Conservation (phyloP, 2,797 vertebrate genomes). For the Artibeus lituratus region DNA sequence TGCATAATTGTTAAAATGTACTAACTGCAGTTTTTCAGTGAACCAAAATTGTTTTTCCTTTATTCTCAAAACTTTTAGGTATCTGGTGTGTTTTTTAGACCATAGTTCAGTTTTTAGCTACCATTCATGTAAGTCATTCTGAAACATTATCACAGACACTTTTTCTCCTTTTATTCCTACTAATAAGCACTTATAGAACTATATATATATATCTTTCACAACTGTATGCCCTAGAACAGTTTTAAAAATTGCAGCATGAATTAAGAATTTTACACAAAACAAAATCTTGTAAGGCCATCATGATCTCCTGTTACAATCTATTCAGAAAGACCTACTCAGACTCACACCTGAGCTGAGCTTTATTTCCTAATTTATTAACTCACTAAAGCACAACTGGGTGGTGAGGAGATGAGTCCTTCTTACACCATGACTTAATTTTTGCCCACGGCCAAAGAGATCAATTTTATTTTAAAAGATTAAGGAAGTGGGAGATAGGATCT, state of each 20-base stretch:
- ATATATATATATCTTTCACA: neutral
- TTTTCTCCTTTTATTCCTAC: neutral
- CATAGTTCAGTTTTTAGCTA: neutral
- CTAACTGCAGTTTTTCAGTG: neutral
- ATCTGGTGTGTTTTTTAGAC: neutral
- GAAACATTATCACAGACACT: neutral
- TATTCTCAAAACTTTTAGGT: neutral
- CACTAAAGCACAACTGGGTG: neutral
- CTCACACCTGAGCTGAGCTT: neutral
- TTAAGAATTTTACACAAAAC: neutral
- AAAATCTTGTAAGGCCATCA: neutral
- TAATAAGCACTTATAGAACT: neutral
- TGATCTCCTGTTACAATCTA: neutral
- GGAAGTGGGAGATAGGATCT: neutral
- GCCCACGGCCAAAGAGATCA: neutral
- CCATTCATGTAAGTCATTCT: neutral
- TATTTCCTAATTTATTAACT: neutral
- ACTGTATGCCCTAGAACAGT: neutral
- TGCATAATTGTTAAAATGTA: neutral
- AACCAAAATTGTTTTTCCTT: neutral
- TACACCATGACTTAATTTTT: constrained; percentile 1
- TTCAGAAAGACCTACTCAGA: neutral
- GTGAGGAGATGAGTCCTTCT: neutral
- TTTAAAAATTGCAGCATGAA: neutral
- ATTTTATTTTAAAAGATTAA: constrained; percentile 14